Evolutionary conservation across 1,140 invertebrate species (phyloP), one percentile per base, ranked within the genome.

Genomic region (Bombyx mandarina): DNA sequence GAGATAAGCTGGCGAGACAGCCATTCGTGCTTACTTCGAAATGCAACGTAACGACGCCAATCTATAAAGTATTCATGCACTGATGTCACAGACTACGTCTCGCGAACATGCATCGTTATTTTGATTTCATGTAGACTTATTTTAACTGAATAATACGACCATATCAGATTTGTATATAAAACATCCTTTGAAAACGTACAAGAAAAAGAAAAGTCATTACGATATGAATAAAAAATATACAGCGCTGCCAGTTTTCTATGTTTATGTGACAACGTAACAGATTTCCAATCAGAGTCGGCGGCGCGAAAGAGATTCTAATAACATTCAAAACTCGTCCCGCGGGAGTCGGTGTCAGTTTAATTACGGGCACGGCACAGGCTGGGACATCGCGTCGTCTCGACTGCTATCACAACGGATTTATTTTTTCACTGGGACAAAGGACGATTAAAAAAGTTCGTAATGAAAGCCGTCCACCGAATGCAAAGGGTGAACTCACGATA

Each of bases 381-480:
- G 68, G 69, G 77, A 71, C 71, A 72, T 35, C 26, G 26, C 68
- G 71, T 66, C 67, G 74, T 75, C 75, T 75, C 73, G 63, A 62
- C 67, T 65, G 65, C 65, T 69, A 78, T 82, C 74, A 75, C 77
- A 73, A 77, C 73, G 75, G 74, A 83, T 80, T 86, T 81, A 77
- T 82, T 85, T 82, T 84, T 82, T 74, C 76, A 72, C 62, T 71
- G 71, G 66, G 72, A 85, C 79, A 86, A 83, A 83, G 80, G 80
- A 75, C 81, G 82, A 86, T 86, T 85, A 86, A 86, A 86, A 85
- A 86, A 86, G 73, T 86, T 85, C 71, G 72, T 85, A 82, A 86
- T 84, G 79, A 84, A 80, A 83, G 73, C 75, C 73, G 63, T 66
- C 65, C 65, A 68, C 58, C 69, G 54, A 73, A 79, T 76, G 74